Conservation (phyloP, 2,888 invertebrate genomes). For the Pseudococcus viburni region DNA sequence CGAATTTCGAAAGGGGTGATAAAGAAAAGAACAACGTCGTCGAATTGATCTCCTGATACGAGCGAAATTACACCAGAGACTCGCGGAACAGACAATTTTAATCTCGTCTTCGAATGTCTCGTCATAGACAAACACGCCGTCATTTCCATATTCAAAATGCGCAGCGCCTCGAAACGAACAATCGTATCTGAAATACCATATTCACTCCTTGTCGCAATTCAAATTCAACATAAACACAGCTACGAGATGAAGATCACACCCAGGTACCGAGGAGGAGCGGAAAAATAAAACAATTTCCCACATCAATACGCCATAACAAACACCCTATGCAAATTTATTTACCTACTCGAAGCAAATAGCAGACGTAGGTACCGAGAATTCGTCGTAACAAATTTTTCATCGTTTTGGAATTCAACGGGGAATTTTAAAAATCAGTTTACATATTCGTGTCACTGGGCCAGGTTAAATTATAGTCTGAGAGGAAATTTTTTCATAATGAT, state of each 20-base stretch:
- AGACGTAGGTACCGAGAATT: neutral
- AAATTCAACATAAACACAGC: conserved; percentile 8
- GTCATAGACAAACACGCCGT: neutral
- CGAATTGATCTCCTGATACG: neutral
- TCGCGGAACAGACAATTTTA: neutral
- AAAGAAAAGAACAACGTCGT: neutral
- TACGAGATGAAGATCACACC: neutral
- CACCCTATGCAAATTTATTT: conserved; percentile 15
- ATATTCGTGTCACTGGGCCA: conserved; percentile 43
- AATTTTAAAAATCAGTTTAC: conserved; percentile 22
- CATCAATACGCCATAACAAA: conserved; percentile 32
- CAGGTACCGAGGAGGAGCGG: neutral
- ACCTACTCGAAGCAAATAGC: neutral
- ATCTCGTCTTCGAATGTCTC: conserved; percentile 29
- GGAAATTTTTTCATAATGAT: neutral
- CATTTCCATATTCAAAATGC: conserved; percentile 43
- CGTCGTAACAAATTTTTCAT: neutral
- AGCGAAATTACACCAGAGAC: conserved; percentile 1
- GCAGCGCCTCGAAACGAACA: neutral
- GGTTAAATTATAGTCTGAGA: neutral
- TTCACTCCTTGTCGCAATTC: conserved; percentile 22
- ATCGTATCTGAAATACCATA: conserved; percentile 19
- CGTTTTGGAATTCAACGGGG: conserved; percentile 38
- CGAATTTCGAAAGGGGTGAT: neutral
- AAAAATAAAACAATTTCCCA: neutral